Base-by-base conservation (phyloP, 2,797 vertebrate genomes). In the Fringilla coelebs region DNA sequence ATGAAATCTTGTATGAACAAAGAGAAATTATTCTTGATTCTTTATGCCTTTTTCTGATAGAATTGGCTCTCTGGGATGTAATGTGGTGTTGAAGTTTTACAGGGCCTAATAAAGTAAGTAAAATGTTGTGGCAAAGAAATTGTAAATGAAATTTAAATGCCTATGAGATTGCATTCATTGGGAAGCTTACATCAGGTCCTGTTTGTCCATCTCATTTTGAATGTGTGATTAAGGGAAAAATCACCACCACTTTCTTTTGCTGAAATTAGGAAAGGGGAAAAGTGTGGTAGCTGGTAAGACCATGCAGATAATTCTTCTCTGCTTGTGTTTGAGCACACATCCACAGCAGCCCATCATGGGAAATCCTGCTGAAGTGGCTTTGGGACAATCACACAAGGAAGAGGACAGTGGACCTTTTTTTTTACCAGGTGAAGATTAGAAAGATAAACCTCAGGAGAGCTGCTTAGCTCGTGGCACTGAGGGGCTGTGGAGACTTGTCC, bases 331-430 rank as follows among this genome's bases (percentile, higher is more conserved):
- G 70, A 68, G 26, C 12, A 21, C 16, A 9, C 14, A 29, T 43
- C 54, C 31, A 4, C 13, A 32, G 0, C 1, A 67, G 12, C 51
- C 75, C 20, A 18, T n/a, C 3, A 0, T 5, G 34, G 40, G 21
- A 52, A 58, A 32, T 58, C 41, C 51, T 68, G 25, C 54, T 72
- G 9, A 11, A 11, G 46, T 83, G 36, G 13, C 48, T 89, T 20
- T 17, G 65, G 72, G 24, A 16, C 48, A 13, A 16, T 52, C 24
- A 5, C 52, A 14, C 13, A 12, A 55, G 38, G 49, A 32, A 8
- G 21, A 16, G 31, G 17, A 9, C 13, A 17, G 13, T 75, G 36
- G 5, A 3, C 13, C 20, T 55, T 22, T 46, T 20, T 20, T 55
- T 29, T 24, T 41, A 7, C 9, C 14, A 12, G 18, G 14, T 32